These are phyloP conservation scores for Melanotaenia pygmaea DNA, from an alignment of 2,797 vertebrate genomes.

Conservation along the genomic window DNA sequence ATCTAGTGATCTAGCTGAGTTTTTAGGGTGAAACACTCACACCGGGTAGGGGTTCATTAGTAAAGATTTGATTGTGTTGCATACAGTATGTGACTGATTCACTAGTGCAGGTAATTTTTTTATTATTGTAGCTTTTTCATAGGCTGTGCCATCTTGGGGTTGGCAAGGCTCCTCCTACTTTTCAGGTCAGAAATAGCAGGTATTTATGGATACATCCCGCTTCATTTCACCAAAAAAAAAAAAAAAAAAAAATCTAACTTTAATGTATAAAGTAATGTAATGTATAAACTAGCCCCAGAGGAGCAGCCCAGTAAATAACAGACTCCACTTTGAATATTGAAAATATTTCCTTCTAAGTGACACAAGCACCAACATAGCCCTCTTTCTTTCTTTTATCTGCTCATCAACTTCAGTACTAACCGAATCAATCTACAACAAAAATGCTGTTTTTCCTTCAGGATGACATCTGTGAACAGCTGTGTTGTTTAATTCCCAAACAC, in stretches of 20 bases:
- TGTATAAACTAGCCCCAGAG: neutral
- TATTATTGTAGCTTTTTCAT: neutral
- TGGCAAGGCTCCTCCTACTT: too few relatives aligned
- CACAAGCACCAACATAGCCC: neutral
- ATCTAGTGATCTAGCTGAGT: too few relatives aligned
- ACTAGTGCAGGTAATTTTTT: neutral
- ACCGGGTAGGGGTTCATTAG: neutral
- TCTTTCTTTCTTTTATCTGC: neutral
- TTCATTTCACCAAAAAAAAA: neutral
- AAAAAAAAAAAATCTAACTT: too few relatives aligned
- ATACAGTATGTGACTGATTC: neutral
- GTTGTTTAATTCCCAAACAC: constrained; percentile 16
- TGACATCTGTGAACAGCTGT: constrained; percentile 2
- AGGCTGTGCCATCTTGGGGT: neutral
- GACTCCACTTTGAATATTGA: neutral
- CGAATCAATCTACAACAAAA: neutral
- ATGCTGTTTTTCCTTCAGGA: constrained; percentile 12
- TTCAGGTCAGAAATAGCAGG: too few relatives aligned
- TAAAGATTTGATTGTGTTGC: neutral
- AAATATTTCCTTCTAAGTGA: neutral
- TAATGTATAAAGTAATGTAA: neutral
- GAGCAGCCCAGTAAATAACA: neutral
- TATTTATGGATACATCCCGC: too few relatives aligned
- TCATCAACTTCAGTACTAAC: neutral
- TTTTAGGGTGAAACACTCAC: too few relatives aligned